A percentile compares a stretch with the other conserved stretches of the same genome.
These are phyloP conservation scores for Buathra laborator DNA, from an alignment of 2,888 invertebrate species.

Conservation along the genomic window DNA sequence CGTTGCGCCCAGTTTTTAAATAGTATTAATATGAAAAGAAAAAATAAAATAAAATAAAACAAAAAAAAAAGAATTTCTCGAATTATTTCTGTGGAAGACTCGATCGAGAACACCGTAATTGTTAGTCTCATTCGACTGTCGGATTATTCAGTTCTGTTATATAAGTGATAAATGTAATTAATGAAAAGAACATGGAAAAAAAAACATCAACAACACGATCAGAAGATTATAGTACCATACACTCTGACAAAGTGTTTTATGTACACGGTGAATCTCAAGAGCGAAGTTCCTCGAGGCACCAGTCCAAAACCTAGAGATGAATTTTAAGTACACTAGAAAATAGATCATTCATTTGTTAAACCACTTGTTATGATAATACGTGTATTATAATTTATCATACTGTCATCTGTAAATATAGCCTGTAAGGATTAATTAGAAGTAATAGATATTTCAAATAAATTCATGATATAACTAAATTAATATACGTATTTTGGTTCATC, in stretches of 20 bases:
- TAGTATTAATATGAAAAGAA: conserved; percentile 34
- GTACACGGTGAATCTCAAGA: conserved; percentile 75
- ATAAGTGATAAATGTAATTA: conserved; percentile 64
- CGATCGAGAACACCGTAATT: conserved; percentile 51
- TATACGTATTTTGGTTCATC: conserved; percentile 37
- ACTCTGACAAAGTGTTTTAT: conserved; percentile 69
- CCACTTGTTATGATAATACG: conserved; percentile 82
- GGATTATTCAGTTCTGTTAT: conserved; percentile 66
- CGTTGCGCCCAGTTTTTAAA: conserved; percentile 50
- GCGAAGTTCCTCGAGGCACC: conserved; percentile 76
- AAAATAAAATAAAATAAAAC: background rate
- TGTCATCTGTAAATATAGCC: conserved; percentile 83
- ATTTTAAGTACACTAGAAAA: conserved; percentile 80
- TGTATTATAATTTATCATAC: conserved; percentile 84
- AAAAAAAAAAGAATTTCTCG: conserved; percentile 53
- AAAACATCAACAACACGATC: conserved; percentile 58
- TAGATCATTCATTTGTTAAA: conserved; percentile 84
- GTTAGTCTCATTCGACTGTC: conserved; percentile 65
- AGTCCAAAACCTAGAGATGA: conserved; percentile 79
- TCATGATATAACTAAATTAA: conserved; percentile 80
- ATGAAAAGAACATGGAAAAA: conserved; percentile 29
- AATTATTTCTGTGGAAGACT: conserved; percentile 65
- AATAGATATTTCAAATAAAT: conserved; percentile 85
- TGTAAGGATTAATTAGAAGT: conserved; percentile 80
- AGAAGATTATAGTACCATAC: conserved; percentile 61